Evolutionary conservation across 2,113 vertebrate genomes (phyloP).

Genomic region (Phocoena phocoena): DNA sequence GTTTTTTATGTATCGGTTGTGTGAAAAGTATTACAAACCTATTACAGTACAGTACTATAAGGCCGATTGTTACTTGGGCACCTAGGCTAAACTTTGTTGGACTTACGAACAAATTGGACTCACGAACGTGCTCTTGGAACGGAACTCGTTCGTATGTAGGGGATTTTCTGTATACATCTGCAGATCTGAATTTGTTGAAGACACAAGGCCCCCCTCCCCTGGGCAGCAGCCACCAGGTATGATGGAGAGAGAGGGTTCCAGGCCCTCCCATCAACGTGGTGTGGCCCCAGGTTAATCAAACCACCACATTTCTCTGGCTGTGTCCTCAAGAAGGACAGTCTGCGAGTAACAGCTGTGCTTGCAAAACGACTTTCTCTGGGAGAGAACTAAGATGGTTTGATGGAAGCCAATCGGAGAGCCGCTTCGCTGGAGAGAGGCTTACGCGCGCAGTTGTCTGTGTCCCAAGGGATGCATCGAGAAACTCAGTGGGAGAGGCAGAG

Average conservation of each 20-base stretch:
- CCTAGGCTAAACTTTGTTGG: too few relatives aligned
- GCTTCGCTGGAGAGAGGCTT: neutral
- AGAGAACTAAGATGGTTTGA: constrained; percentile 3
- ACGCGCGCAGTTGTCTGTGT: neutral
- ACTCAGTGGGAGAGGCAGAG: neutral
- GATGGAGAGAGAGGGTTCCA: neutral
- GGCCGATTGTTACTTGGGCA: too few relatives aligned
- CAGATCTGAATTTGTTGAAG: fast-evolving
- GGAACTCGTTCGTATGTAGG: too few relatives aligned
- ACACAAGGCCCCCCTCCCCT: neutral
- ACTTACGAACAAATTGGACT: too few relatives aligned
- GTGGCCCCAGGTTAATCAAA: fast-evolving
- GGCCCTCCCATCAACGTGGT: fast-evolving
- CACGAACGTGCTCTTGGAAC: too few relatives aligned
- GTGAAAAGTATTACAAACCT: too few relatives aligned
- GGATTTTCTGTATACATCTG: too few relatives aligned
- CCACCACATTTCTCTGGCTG: neutral
- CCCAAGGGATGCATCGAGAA: neutral
- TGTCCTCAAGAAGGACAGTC: neutral
- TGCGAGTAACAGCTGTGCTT: constrained; percentile 47
- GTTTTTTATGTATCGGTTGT: too few relatives aligned
- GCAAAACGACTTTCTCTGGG: neutral
- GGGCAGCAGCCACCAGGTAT: fast-evolving
- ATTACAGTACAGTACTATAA: too few relatives aligned
- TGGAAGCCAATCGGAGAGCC: fast-evolving